Evolutionary conservation across 2,113 vertebrate species (phyloP).

Genomic region (Corythaixoides concolor): DNA sequence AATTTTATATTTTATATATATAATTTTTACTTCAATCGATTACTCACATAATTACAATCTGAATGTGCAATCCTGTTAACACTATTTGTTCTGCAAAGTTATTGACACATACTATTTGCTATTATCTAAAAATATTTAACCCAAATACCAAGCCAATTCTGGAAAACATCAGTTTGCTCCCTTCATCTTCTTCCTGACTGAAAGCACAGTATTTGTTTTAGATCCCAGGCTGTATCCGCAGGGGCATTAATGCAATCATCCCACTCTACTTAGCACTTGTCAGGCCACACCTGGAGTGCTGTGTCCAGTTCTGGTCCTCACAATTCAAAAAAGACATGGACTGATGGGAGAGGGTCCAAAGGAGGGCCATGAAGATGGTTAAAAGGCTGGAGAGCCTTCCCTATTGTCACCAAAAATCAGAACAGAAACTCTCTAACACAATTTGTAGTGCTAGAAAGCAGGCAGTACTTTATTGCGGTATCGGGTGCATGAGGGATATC

Average conservation of each 20-base stretch:
- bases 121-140: neutral
- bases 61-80: neutral
- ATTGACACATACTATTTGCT: neutral
- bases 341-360: neutral
- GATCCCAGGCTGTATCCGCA: neutral
- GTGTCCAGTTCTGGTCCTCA: neutral
- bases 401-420: too few species aligned
- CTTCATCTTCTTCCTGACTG: neutral
- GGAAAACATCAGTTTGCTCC: neutral
- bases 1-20: too few species aligned
- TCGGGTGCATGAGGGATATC: too few species aligned
- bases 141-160: neutral
- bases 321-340: neutral
- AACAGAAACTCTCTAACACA: too few species aligned
- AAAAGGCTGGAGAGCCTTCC: neutral
- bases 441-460: too few species aligned
- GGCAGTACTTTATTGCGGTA: too few species aligned
- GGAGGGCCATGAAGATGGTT: neutral
- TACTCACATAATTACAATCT: neutral
- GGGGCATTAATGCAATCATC: neutral
- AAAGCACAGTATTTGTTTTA: neutral
- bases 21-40: too few species aligned
- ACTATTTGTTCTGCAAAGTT: neutral
- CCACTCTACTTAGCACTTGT: accelerated
- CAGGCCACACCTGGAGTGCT: neutral